Evolutionary conservation across 2,797 vertebrate genomes (phyloP).

Genomic region (Paguma larvata): DNA sequence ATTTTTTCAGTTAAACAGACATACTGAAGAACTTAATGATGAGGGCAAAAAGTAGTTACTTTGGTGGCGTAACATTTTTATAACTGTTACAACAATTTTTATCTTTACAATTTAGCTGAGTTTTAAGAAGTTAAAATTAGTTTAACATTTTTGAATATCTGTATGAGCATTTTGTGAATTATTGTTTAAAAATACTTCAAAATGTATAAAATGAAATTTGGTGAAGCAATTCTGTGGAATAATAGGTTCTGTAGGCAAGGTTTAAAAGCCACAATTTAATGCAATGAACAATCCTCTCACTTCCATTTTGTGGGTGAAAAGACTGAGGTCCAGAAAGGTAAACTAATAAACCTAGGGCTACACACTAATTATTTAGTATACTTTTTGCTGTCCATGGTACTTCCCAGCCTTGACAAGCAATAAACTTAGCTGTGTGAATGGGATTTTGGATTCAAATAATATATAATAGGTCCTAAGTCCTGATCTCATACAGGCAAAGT

Average conservation of each 20-base stretch:
- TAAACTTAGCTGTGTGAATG: not conserved
- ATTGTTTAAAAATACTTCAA: slow-evolving; percentile 31
- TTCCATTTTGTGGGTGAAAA: not conserved
- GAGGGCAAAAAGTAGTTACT: slow-evolving; percentile 15
- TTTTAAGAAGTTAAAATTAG: not conserved
- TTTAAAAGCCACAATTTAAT: not conserved
- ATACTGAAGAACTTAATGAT: not conserved
- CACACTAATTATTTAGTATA: not conserved
- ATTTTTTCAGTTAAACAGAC: slow-evolving; percentile 29
- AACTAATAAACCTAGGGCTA: not conserved
- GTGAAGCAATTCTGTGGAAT: not conserved
- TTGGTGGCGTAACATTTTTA: not conserved
- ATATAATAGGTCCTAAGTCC: not conserved
- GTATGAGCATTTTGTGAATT: slow-evolving; percentile 7
- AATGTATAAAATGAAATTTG: slow-evolving; percentile 3
- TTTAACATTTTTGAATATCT: slow-evolving; percentile 2
- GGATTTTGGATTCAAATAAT: slow-evolving; percentile 41
- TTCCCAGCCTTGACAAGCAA: not conserved
- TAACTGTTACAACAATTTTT: not conserved
- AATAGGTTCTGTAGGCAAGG: not conserved
- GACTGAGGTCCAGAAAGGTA: not conserved
- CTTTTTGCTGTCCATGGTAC: not conserved
- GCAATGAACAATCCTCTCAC: not conserved
- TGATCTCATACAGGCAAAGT: not conserved
- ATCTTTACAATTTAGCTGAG: not conserved